A percentile compares a stretch with the other conserved stretches of the same genome.
These are phyloP conservation scores for Hemichromis elongatus DNA, from an alignment of 2,113 vertebrate species.

Conservation along the genomic window DNA sequence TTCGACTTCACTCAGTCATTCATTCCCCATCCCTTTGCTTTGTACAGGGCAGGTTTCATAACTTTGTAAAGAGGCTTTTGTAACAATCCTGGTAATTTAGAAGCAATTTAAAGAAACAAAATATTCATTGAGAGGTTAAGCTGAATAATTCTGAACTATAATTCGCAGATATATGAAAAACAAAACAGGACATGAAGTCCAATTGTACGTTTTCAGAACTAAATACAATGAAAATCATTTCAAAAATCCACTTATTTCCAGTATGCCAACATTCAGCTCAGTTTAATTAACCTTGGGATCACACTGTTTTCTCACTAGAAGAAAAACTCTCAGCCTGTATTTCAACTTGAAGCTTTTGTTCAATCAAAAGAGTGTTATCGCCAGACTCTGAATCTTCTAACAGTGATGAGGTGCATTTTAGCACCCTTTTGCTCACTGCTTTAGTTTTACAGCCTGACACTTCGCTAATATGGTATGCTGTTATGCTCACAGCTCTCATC, in stretches of 20 bases:
- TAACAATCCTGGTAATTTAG: background rate
- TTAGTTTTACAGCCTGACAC: background rate
- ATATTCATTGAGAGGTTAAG: background rate
- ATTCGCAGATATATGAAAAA: background rate
- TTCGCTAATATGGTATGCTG: background rate
- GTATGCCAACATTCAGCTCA: background rate
- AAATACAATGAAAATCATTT: background rate
- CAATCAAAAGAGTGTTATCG: background rate
- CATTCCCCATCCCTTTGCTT: background rate
- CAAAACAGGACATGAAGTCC: background rate
- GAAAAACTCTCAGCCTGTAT: background rate
- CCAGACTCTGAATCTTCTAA: background rate
- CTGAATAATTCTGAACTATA: background rate
- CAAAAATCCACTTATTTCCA: background rate
- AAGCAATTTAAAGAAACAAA: background rate
- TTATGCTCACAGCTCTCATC: background rate
- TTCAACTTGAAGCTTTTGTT: background rate
- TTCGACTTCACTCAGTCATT: background rate
- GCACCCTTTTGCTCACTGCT: background rate
- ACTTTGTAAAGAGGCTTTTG: background rate
- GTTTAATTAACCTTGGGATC: background rate
- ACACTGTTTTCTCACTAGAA: background rate
- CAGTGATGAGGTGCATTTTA: background rate
- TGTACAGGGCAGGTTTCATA: background rate
- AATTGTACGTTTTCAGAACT: background rate